These are phyloP conservation scores for Ptychochromis oligacanthus DNA, from an alignment of 2,113 vertebrate genomes.

Conservation along the genomic window DNA sequence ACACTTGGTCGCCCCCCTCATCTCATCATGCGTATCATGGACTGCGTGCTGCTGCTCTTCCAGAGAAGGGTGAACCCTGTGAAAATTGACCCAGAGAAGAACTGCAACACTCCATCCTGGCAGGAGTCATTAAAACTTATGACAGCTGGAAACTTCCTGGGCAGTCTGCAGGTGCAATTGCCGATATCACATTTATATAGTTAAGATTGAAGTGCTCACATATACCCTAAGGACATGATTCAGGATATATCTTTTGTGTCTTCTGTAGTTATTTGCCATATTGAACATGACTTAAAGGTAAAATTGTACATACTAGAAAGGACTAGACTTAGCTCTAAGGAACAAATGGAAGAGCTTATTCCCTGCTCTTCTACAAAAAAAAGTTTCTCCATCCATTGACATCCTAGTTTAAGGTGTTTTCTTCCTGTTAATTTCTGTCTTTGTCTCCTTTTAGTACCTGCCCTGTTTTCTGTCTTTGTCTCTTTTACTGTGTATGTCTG, in stretches of 20 bases:
- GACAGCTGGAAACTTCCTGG: conserved; percentile 95
- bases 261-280: not conserved
- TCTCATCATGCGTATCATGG: conserved; percentile 99
- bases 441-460: not conserved
- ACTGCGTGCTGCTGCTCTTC: conserved; percentile 94
- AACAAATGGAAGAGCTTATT: not conserved
- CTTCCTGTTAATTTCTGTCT: not conserved
- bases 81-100: conserved; percentile 87
- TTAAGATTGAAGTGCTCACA: not conserved
- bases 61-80: conserved; percentile 87
- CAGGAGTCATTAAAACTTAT: conserved; percentile 96
- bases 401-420: not conserved
- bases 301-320: not conserved
- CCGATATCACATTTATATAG: not conserved
- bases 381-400: not conserved
- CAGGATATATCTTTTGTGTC: not conserved
- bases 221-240: not conserved
- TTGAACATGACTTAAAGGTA: not conserved
- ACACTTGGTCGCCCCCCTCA: conserved; percentile 92
- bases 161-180: conserved; percentile 87
- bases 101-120: conserved; percentile 88
- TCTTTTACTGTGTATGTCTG: not conserved
- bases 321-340: not conserved
- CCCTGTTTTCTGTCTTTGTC: not conserved
- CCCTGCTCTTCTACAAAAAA: not conserved